Percentiles rank a stretch among this genome's conserved stretches.
Evolutionary conservation across 2,888 invertebrate species (phyloP).

Genomic region (Drosophila recens): DNA sequence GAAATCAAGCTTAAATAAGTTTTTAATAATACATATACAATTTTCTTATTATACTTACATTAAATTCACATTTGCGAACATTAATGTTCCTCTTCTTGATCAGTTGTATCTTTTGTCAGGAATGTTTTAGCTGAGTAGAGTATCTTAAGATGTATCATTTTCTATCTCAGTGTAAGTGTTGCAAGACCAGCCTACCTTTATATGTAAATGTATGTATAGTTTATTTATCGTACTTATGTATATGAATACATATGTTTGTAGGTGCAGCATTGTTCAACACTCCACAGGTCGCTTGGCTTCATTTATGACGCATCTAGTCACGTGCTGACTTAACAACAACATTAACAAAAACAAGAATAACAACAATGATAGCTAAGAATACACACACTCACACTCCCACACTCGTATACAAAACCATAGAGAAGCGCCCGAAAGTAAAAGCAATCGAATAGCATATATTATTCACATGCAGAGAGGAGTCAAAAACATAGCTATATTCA

Average conservation of each 20-base stretch:
- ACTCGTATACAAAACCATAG: too few relatives aligned
- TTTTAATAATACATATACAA: too few relatives aligned
- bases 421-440: not conserved
- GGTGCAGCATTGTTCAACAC: slow-evolving; percentile 1
- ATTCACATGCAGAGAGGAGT: not conserved
- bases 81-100: not conserved
- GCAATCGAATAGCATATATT: slow-evolving; percentile 8
- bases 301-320: slow-evolving; percentile 32
- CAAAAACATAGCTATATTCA: not conserved
- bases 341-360: slow-evolving; percentile 1
- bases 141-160: not conserved
- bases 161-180: slow-evolving; percentile 4
- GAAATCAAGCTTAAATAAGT: too few relatives aligned
- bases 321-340: slow-evolving; percentile 27
- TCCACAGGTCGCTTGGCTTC: slow-evolving; percentile 5
- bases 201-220: too few relatives aligned
- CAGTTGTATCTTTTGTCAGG: not conserved
- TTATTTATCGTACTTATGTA: not conserved
- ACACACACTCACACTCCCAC: slow-evolving; percentile 6
- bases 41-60: too few relatives aligned
- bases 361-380: not conserved
- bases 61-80: too few relatives aligned
- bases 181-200: not conserved
- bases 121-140: not conserved
- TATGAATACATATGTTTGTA: not conserved